Evolutionary conservation across 2,797 vertebrate genomes (phyloP).

Genomic region (Crypturellus tataupa): DNA sequence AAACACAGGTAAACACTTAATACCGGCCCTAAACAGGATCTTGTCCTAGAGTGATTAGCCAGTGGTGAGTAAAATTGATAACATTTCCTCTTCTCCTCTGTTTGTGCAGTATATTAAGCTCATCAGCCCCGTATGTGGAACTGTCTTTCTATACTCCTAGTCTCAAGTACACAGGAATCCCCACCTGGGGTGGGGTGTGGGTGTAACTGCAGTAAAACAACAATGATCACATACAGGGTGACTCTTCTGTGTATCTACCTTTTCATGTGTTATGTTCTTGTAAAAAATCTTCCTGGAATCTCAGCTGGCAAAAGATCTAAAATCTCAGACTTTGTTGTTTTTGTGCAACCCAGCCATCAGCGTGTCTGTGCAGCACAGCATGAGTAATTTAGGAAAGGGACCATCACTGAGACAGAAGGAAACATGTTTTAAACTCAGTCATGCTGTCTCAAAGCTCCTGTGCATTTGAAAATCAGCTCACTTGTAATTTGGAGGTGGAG

Average conservation of each 20-base stretch:
- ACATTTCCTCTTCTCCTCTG: neutral
- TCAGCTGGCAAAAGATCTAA: constrained; percentile 56
- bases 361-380: constrained; percentile 46
- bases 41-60: neutral
- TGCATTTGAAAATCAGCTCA: neutral
- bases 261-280: constrained; percentile 2
- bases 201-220: neutral
- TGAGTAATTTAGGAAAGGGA: constrained; percentile 64
- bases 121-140: neutral
- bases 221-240: constrained; percentile 11
- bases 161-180: neutral
- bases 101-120: neutral
- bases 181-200: neutral
- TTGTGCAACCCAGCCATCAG: constrained; percentile 51
- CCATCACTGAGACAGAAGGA: constrained; percentile 23
- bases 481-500: neutral
- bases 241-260: neutral
- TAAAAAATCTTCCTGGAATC: constrained; percentile 55
- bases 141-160: neutral
- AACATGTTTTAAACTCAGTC: neutral
- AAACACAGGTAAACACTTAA: neutral
- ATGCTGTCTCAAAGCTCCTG: neutral
- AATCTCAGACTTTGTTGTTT: constrained; percentile 52
- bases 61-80: neutral
- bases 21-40: neutral